Evolutionary conservation across 2,888 invertebrate species (phyloP).

Genomic region (Eupithecia insigniata): DNA sequence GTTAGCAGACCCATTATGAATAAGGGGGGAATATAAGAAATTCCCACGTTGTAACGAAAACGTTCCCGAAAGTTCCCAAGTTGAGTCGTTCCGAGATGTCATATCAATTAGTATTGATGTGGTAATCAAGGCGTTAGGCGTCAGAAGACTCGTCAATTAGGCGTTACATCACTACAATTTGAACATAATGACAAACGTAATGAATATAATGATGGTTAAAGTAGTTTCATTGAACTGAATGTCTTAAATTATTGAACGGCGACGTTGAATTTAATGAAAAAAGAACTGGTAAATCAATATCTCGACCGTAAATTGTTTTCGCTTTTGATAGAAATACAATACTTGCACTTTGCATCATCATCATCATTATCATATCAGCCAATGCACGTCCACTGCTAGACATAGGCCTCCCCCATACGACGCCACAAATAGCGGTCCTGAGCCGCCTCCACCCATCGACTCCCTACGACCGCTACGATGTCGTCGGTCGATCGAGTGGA

Average conservation of each 20-base stretch:
- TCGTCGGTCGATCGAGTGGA: no score
- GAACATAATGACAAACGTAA: background rate
- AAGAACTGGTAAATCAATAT: background rate
- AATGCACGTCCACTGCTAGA: no score
- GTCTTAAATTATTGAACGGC: background rate
- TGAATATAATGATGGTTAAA: background rate
- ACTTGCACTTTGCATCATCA: no score
- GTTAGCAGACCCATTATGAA: no score
- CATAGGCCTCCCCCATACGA: no score
- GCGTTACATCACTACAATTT: background rate
- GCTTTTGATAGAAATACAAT: background rate
- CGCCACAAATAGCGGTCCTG: no score
- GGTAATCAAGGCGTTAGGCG: slow-evolving; percentile 1
- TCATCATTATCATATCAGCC: no score
- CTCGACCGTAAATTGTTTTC: background rate
- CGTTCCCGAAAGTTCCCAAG: background rate
- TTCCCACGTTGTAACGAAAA: slow-evolving; percentile 3
- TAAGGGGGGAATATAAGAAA: no score
- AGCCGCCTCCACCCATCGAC: no score
- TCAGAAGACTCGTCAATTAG: background rate
- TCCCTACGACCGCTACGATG: no score
- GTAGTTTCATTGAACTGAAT: background rate
- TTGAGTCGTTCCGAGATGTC: background rate
- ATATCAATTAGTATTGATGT: slow-evolving; percentile 4
- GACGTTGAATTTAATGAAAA: background rate